Evolutionary conservation across 2,888 invertebrate genomes (phyloP).

Genomic region (Rhagonycha lutea): DNA sequence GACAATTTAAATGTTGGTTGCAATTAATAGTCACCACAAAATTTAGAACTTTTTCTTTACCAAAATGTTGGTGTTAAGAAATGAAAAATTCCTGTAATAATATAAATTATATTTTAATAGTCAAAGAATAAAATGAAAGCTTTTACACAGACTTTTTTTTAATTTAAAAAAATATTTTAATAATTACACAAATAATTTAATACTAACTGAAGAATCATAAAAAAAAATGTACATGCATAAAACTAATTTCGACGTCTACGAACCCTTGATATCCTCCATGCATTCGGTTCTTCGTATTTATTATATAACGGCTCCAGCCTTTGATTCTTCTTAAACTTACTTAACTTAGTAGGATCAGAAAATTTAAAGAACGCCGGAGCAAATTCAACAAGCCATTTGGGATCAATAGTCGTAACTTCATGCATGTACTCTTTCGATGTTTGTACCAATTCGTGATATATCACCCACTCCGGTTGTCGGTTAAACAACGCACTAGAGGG

Average conservation of each 20-base stretch:
- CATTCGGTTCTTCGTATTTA: constrained; percentile 98
- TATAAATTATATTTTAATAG: not conserved
- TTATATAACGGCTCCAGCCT: constrained; percentile 96
- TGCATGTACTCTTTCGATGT: constrained; percentile 99
- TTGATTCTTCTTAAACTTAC: constrained; percentile 99
- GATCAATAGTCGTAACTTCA: constrained; percentile 95
- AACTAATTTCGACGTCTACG: constrained; percentile 82
- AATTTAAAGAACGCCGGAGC: constrained; percentile 99
- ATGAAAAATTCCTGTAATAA: not conserved
- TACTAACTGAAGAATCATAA: not conserved
- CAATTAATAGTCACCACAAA: no score
- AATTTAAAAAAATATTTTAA: not conserved
- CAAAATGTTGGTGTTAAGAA: not conserved
- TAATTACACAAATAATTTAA: not conserved
- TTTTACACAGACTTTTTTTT: not conserved
- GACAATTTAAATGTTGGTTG: no score
- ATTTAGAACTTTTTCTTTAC: no score
- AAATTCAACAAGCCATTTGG: constrained; percentile 98
- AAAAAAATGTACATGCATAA: constrained; percentile 3
- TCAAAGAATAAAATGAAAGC: not conserved
- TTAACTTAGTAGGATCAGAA: constrained; percentile 96
- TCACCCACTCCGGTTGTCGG: constrained; percentile 98
- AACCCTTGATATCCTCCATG: constrained; percentile 97
- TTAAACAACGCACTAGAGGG: constrained; percentile 98
- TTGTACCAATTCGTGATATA: constrained; percentile 97